A percentile compares a stretch with the other conserved stretches of the same genome.
Evolutionary conservation across 2,113 vertebrate species (phyloP).

Genomic region (Daubentonia madagascariensis): DNA sequence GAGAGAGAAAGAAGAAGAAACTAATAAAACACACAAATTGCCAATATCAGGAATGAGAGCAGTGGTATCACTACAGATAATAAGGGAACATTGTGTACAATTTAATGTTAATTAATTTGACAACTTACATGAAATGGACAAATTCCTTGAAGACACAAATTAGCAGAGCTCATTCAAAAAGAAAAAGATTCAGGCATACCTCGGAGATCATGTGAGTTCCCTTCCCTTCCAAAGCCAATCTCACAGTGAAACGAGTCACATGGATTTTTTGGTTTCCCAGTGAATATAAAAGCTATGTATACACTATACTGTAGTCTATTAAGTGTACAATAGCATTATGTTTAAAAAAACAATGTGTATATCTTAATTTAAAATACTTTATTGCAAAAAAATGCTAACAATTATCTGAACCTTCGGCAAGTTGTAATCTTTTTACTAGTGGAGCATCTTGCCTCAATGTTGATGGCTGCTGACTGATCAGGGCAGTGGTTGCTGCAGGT

Average conservation of each 20-base stretch:
- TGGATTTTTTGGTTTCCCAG: neutral
- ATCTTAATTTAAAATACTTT: neutral
- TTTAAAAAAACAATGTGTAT: neutral
- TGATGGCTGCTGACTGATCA: too few relatives aligned
- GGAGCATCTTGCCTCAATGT: too few relatives aligned
- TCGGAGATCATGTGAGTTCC: neutral
- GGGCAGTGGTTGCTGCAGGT: too few relatives aligned
- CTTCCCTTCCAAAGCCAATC: neutral
- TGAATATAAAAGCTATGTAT: neutral
- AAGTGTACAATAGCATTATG: neutral
- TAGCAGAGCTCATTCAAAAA: neutral
- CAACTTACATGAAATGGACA: neutral
- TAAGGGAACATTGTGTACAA: neutral
- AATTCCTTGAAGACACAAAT: neutral
- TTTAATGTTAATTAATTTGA: neutral
- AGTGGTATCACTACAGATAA: neutral
- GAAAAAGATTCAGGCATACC: neutral
- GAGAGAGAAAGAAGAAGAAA: neutral
- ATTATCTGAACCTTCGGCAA: neutral
- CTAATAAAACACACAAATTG: neutral
- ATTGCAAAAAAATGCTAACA: neutral
- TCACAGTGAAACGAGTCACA: neutral
- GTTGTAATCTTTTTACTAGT: too few relatives aligned
- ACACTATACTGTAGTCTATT: neutral
- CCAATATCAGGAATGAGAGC: neutral